Evolutionary conservation across 1,140 invertebrate species (phyloP).

Genomic region (Augochlora pura): DNA sequence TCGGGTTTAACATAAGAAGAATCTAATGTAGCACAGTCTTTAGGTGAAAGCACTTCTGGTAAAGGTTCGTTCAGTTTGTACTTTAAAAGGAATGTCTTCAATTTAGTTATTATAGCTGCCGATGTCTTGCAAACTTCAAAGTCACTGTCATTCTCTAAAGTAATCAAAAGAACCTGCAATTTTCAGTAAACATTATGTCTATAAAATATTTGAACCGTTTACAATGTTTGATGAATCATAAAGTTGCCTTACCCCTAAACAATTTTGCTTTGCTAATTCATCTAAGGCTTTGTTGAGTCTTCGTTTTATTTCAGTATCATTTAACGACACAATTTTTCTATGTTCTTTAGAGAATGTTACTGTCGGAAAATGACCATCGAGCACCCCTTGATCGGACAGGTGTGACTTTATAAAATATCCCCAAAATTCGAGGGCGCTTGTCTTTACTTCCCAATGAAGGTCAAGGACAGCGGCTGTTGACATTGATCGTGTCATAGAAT

Average conservation of each 20-base stretch:
- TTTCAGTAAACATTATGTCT: not conserved
- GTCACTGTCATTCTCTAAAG: slow-evolving; percentile 86
- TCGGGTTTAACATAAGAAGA: slow-evolving; percentile 65
- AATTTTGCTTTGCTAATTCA: slow-evolving; percentile 84
- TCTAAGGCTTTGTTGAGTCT: slow-evolving; percentile 85
- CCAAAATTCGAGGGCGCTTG: slow-evolving; percentile 87
- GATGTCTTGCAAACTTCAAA: slow-evolving; percentile 85
- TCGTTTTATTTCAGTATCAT: slow-evolving; percentile 84
- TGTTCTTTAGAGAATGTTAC: slow-evolving; percentile 89
- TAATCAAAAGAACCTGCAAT: slow-evolving; percentile 81
- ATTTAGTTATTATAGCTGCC: slow-evolving; percentile 80
- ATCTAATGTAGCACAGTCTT: slow-evolving; percentile 71
- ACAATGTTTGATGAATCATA: not conserved
- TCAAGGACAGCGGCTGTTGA: slow-evolving; percentile 84
- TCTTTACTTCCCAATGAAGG: slow-evolving; percentile 90
- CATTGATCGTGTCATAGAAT: slow-evolving; percentile 80
- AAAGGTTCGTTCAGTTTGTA: slow-evolving; percentile 80
- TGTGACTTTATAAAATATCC: slow-evolving; percentile 83
- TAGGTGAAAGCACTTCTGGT: slow-evolving; percentile 71
- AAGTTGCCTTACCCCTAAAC: slow-evolving; percentile 81
- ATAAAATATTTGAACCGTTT: not conserved
- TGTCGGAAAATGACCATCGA: slow-evolving; percentile 87
- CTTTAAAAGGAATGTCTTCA: slow-evolving; percentile 82
- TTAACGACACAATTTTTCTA: slow-evolving; percentile 87
- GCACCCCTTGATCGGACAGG: slow-evolving; percentile 87